Conservation (phyloP, 2,797 vertebrate species). For the Poeciliopsis turneri region DNA sequence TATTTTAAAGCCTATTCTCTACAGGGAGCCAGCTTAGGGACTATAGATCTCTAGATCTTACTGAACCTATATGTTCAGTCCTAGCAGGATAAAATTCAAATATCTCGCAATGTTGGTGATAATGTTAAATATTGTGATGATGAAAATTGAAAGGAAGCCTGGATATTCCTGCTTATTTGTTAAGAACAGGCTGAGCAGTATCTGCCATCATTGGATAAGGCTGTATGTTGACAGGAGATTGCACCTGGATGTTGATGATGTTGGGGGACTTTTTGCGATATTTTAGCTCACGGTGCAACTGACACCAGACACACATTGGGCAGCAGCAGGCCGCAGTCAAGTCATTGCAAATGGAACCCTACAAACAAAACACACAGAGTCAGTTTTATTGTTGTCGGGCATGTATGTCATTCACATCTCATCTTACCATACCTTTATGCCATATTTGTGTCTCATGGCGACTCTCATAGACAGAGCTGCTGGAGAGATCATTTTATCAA, state of each 20-base stretch:
- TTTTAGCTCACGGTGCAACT: conserved; percentile 20
- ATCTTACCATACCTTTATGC: conserved; percentile 47
- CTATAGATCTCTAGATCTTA: too few species aligned
- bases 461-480: conserved; percentile 38
- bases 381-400: too few species aligned
- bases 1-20: too few species aligned
- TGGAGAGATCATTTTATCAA: conserved; percentile 22
- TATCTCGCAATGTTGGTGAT: not conserved
- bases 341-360: conserved; percentile 73
- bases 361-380: not conserved
- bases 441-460: conserved; percentile 48
- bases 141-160: not conserved
- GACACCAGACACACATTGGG: conserved; percentile 17
- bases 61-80: not conserved
- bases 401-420: not conserved
- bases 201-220: not conserved
- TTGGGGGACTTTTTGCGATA: not conserved
- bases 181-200: not conserved
- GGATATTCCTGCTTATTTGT: not conserved
- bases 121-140: too few species aligned
- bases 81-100: not conserved
- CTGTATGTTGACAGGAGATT: not conserved
- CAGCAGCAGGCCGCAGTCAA: conserved; percentile 49
- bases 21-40: too few species aligned
- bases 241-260: not conserved